phyloP scores from a whole-genome alignment of 2,888 invertebrate genomes.

The Caenorhabditis uteleia region DNA sequence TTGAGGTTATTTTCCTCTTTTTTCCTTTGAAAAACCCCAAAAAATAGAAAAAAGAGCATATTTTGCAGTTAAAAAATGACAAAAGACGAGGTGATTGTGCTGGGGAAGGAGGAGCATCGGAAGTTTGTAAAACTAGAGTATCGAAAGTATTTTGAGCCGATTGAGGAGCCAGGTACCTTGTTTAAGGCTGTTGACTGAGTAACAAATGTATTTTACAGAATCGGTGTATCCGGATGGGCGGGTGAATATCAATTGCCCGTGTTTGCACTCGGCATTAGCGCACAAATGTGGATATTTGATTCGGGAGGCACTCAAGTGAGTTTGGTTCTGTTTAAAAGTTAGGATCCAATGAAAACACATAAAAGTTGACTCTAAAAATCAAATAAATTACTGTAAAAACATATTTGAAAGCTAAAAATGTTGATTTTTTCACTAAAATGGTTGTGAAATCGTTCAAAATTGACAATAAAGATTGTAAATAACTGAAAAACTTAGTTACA shows the following conservation, averaged over 20 bases:
- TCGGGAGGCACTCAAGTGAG: constrained; percentile 36
- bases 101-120: constrained; percentile 19
- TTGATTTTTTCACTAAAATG: not conserved
- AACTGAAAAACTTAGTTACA: too few species aligned
- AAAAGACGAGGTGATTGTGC: constrained; percentile 17
- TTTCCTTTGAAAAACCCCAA: not conserved
- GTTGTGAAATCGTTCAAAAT: not conserved
- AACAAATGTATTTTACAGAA: constrained; percentile 16
- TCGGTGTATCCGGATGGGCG: constrained; percentile 41
- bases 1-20: not conserved
- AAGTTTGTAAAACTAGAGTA: constrained; percentile 23
- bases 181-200: not conserved
- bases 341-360: not conserved
- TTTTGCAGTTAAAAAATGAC: constrained; percentile 17
- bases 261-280: constrained; percentile 43
- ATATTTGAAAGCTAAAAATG: too few species aligned
- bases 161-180: constrained; percentile 19
- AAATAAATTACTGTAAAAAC: not conserved
- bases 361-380: not conserved
- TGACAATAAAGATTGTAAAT: too few species aligned
- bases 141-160: constrained; percentile 24
- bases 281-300: constrained; percentile 44
- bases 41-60: not conserved
- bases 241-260: constrained; percentile 41
- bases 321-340: not conserved